Conservation (phyloP, 2,113 vertebrate genomes). For the Stomatorhinus ivindoensis region DNA sequence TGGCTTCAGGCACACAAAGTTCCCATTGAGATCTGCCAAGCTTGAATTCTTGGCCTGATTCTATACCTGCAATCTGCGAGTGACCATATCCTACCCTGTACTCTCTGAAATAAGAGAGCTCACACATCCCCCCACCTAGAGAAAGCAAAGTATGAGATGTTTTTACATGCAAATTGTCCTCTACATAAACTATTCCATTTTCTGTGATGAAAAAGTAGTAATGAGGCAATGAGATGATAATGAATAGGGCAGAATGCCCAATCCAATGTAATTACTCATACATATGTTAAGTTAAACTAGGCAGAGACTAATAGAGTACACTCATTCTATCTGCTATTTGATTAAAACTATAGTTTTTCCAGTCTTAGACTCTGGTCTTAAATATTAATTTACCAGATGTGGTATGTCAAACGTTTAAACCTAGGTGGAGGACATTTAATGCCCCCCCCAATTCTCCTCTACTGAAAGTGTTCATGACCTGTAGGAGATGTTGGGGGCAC, state of each 20-base stretch:
- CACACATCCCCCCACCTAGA: not conserved
- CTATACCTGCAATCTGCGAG: not conserved
- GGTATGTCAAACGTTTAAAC: not conserved
- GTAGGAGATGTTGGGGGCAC: slow-evolving; percentile 58
- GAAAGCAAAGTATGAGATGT: not conserved
- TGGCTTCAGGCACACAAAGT: not conserved
- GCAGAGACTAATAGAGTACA: not conserved
- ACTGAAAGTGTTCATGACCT: slow-evolving; percentile 47
- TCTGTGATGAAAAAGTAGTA: not conserved
- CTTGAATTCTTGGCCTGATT: not conserved
- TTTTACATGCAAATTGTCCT: not conserved
- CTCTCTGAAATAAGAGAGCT: not conserved
- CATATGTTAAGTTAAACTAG: not conserved
- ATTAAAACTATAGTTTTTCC: not conserved
- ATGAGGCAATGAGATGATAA: not conserved
- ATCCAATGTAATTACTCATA: not conserved
- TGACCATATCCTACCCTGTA: not conserved
- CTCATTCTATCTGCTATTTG: not conserved
- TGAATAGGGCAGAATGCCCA: not conserved
- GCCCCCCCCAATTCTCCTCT: not conserved
- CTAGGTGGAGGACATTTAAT: not conserved
- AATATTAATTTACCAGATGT: not conserved
- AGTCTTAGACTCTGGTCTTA: not conserved
- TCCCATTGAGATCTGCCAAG: not conserved
- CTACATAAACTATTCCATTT: not conserved